A percentile compares a stretch with the other conserved stretches of the same genome.
Conservation (phyloP, 2,888 invertebrate genomes). For the Crematogaster levior region DNA sequence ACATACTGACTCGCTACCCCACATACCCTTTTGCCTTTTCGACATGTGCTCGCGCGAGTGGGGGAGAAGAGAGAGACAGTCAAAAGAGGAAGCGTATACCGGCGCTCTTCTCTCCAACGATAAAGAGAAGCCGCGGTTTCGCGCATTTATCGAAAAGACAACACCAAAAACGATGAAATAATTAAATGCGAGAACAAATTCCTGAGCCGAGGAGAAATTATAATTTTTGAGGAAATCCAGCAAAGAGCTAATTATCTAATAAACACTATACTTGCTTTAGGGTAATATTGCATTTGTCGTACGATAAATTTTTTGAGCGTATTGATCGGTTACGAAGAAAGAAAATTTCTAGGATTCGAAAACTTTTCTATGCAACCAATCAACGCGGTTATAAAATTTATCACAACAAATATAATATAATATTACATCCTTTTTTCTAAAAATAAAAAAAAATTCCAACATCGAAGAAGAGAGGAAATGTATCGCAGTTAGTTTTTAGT, state of each 20-base stretch:
- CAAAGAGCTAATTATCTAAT: background rate
- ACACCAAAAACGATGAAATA: background rate
- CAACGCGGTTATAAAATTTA: no score
- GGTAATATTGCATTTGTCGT: no score
- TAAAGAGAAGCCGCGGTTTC: background rate
- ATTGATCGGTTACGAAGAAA: no score
- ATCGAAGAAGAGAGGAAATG: background rate
- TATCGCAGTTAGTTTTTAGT: background rate
- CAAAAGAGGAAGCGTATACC: conserved; percentile 9
- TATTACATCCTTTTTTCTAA: background rate
- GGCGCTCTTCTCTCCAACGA: conserved; percentile 16
- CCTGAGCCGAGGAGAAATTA: background rate
- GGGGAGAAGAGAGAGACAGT: conserved; percentile 40
- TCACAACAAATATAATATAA: no score
- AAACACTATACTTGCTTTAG: background rate
- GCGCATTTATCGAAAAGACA: background rate
- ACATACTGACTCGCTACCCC: conserved; percentile 86
- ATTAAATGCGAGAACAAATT: background rate
- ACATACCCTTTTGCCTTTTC: conserved; percentile 85
- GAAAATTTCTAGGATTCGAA: no score
- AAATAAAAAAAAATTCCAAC: conserved; percentile 11
- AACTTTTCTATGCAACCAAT: no score
- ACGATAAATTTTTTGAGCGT: no score
- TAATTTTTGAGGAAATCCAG: background rate
- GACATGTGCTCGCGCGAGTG: conserved; percentile 61